Evolutionary conservation across 1,140 invertebrate species (phyloP).

Genomic region (Drosophila paulistorum): DNA sequence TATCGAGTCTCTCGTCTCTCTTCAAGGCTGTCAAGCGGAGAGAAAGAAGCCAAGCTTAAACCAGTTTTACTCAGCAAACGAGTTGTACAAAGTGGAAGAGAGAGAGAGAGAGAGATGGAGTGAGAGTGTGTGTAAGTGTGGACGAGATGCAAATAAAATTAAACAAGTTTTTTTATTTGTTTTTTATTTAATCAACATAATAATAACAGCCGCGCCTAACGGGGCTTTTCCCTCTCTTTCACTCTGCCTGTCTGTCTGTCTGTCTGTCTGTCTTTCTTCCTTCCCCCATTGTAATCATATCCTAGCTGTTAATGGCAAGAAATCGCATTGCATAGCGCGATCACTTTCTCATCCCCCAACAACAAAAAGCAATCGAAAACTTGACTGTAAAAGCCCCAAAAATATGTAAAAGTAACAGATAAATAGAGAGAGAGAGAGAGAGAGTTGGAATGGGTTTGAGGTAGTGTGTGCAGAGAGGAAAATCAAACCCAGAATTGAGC

Average conservation of each 20-base stretch:
- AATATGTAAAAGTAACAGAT: slow-evolving; percentile 30
- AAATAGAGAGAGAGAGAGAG: slow-evolving; percentile 12
- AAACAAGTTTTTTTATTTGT: slow-evolving; percentile 59
- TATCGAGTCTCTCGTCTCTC: slow-evolving; percentile 63
- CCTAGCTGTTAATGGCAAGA: slow-evolving; percentile 6
- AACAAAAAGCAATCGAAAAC: slow-evolving; percentile 30
- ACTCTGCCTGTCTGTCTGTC: background rate
- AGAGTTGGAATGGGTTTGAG: background rate
- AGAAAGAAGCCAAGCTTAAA: slow-evolving; percentile 51
- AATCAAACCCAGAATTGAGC: slow-evolving; percentile 39
- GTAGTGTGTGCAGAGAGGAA: slow-evolving; percentile 1
- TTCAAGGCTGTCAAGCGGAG: slow-evolving; percentile 67
- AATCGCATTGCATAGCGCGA: slow-evolving; percentile 20
- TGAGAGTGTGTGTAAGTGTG: background rate
- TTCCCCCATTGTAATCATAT: background rate
- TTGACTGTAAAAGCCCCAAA: slow-evolving; percentile 32
- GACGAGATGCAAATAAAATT: slow-evolving; percentile 43
- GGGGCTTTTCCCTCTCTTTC: slow-evolving; percentile 20
- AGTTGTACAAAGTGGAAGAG: slow-evolving; percentile 3
- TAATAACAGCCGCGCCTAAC: slow-evolving; percentile 41
- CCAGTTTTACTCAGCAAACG: slow-evolving; percentile 43
- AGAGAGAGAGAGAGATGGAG: background rate
- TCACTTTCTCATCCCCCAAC: slow-evolving; percentile 47
- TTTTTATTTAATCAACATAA: slow-evolving; percentile 47
- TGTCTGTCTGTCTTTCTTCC: background rate